Conservation (phyloP, 1,140 invertebrate species). For the Drosophila baimaii region DNA sequence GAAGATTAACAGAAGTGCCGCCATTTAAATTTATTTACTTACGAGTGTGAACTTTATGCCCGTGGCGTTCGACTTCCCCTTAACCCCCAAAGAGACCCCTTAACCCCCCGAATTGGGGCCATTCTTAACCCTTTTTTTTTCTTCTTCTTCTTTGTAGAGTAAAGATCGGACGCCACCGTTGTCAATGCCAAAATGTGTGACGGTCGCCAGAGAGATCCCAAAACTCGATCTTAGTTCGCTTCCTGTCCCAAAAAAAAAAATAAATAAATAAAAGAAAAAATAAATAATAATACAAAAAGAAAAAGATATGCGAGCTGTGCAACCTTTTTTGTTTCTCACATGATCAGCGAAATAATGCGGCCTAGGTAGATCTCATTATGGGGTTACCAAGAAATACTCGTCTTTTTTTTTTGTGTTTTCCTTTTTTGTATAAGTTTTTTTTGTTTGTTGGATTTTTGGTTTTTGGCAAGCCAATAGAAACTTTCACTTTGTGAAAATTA, state of each 20-base stretch:
- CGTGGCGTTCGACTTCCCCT: conserved; percentile 62
- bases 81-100: background rate
- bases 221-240: conserved; percentile 54
- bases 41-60: conserved; percentile 82
- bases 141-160: background rate
- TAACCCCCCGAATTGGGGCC: background rate
- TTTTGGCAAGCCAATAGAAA: conserved; percentile 35
- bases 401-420: conserved; percentile 2
- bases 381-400: conserved; percentile 23
- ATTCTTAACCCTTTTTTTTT: conserved; percentile 4
- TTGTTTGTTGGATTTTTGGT: background rate
- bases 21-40: conserved; percentile 83
- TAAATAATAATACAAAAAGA: conserved; percentile 2
- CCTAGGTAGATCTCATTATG: conserved; percentile 47
- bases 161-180: conserved; percentile 58
- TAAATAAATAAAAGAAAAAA: conserved; percentile 4
- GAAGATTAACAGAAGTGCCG: conserved; percentile 80
- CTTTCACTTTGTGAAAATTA: conserved; percentile 38
- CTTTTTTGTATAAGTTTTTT: background rate
- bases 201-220: conserved; percentile 54
- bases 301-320: conserved; percentile 14
- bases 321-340: conserved; percentile 43
- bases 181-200: conserved; percentile 75
- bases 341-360: conserved; percentile 36
- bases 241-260: conserved; percentile 54